Percentiles rank a stretch among this genome's conserved stretches.
Conservation (phyloP, 2,797 vertebrate genomes). For the Sebastes melanostomus region DNA sequence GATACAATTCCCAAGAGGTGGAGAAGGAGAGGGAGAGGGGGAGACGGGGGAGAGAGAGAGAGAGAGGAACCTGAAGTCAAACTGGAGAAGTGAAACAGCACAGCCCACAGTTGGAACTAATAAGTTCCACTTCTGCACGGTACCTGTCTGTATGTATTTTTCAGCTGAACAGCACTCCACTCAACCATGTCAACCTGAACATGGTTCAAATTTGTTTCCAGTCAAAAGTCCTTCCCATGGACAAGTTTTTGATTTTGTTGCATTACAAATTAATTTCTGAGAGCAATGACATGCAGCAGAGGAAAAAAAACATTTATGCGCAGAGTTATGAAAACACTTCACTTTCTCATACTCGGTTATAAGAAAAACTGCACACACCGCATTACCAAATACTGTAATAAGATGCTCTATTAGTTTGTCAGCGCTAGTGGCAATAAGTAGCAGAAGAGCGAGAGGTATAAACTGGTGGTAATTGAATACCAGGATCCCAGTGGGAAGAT, state of each 20-base stretch:
- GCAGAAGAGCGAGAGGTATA: constrained; percentile 62
- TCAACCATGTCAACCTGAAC: constrained; percentile 54
- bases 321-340: background rate
- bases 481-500: constrained; percentile 71
- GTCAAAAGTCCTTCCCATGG: constrained; percentile 24
- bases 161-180: constrained; percentile 46
- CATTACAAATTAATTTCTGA: background rate
- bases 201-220: constrained; percentile 52
- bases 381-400: constrained; percentile 55
- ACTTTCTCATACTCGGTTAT: constrained; percentile 15
- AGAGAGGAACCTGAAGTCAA: constrained; percentile 13
- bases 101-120: constrained; percentile 52
- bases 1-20: constrained; percentile 36
- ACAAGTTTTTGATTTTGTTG: background rate
- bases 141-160: constrained; percentile 57
- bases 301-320: background rate
- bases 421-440: constrained; percentile 56
- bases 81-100: constrained; percentile 48
- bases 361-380: constrained; percentile 22
- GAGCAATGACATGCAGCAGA: background rate
- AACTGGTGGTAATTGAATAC: constrained; percentile 77
- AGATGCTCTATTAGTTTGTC: constrained; percentile 70
- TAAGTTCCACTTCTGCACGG: constrained; percentile 38
- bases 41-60: background rate
- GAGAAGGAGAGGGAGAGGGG: background rate